Evolutionary conservation across 2,888 invertebrate genomes (phyloP).

Genomic region (Sinopyrophorus schimmeli): DNA sequence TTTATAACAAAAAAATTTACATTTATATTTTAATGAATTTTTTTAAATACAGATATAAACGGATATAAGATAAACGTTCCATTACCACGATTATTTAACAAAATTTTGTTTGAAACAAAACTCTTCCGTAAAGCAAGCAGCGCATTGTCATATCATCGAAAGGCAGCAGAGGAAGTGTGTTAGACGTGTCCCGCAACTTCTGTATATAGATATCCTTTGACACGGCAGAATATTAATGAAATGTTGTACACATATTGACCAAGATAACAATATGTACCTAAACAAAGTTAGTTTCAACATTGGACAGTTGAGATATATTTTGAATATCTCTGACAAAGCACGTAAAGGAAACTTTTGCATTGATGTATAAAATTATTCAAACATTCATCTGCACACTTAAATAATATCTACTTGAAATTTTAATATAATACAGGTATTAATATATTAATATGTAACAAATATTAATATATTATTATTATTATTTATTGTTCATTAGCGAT

Average conservation of each 20-base stretch:
- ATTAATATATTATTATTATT: too few species aligned
- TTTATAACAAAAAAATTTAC: not conserved
- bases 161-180: slow-evolving; percentile 24
- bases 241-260: slow-evolving; percentile 40
- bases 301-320: slow-evolving; percentile 35
- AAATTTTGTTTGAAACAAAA: too few species aligned
- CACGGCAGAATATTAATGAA: slow-evolving; percentile 41
- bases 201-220: slow-evolving; percentile 39
- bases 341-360: slow-evolving; percentile 6
- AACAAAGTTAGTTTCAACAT: slow-evolving; percentile 41
- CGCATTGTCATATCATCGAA: slow-evolving; percentile 20
- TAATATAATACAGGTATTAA: too few species aligned
- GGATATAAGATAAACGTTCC: too few species aligned
- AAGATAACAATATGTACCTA: slow-evolving; percentile 35
- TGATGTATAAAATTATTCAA: slow-evolving; percentile 9
- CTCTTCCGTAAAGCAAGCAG: slow-evolving; percentile 20
- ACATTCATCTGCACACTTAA: too few species aligned
- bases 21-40: not conserved
- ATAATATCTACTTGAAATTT: too few species aligned
- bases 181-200: slow-evolving; percentile 29
- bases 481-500: too few species aligned
- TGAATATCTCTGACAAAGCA: slow-evolving; percentile 34
- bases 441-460: too few species aligned
- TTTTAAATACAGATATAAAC: not conserved
- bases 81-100: too few species aligned